Evolutionary conservation across 2,797 vertebrate genomes (phyloP).

Genomic region (Micropoecilia bifurca): DNA sequence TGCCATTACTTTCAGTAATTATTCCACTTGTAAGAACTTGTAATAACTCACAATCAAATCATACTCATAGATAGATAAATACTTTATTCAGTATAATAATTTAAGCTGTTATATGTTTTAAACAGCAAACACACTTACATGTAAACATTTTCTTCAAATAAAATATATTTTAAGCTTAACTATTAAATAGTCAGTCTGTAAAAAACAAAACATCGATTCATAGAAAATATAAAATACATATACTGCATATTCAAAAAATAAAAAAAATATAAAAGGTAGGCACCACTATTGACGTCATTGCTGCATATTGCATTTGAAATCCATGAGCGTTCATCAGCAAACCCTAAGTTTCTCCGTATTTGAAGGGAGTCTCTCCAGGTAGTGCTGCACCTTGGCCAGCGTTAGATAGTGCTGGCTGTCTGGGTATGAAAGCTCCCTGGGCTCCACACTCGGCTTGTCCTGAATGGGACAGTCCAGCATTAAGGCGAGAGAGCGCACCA

Average conservation of each 20-base stretch:
- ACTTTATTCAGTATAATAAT: background rate
- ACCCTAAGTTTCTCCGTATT: constrained; percentile 65
- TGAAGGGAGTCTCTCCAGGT: constrained; percentile 61
- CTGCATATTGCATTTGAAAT: background rate
- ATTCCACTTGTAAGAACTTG: background rate
- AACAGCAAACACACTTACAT: background rate
- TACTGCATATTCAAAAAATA: background rate
- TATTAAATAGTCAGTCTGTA: background rate
- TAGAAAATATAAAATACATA: background rate
- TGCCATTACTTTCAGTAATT: background rate
- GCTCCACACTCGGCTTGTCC: constrained; percentile 2
- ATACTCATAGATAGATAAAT: background rate
- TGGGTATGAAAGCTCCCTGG: constrained; percentile 12
- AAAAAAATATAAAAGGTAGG: background rate
- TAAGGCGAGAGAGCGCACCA: constrained; percentile 42
- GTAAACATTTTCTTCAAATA: background rate
- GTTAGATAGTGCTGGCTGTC: constrained; percentile 43
- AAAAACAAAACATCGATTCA: background rate
- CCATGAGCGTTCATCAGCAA: constrained; percentile 55
- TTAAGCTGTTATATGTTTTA: background rate
- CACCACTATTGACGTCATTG: background rate
- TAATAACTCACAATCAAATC: background rate
- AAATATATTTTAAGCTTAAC: background rate
- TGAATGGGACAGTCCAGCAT: constrained; percentile 42
- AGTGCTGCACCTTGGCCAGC: constrained; percentile 60